Conservation (phyloP, 2,888 invertebrate species). For the Stenchaetothrips biformis region DNA sequence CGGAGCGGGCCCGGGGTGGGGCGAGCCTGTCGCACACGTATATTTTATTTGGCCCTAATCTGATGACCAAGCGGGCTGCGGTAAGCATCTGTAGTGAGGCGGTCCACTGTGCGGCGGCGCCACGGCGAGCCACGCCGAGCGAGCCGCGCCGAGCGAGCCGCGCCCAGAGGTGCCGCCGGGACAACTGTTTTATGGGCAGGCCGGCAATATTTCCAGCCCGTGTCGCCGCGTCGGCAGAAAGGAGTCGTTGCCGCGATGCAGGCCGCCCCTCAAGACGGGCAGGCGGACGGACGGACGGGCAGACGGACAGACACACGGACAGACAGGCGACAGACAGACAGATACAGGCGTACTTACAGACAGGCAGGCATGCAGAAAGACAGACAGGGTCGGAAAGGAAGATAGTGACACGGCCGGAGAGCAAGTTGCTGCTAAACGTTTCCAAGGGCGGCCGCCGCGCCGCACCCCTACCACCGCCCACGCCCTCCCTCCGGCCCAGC, state of each 20-base stretch:
- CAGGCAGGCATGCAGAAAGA: too few species aligned
- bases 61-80: slow-evolving; percentile 13
- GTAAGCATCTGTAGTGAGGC: not conserved
- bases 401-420: not conserved
- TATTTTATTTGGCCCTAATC: slow-evolving; percentile 20
- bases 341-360: too few species aligned
- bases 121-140: not conserved
- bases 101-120: not conserved
- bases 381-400: too few species aligned
- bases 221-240: not conserved
- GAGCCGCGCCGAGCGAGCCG: not conserved
- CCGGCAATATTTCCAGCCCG: slow-evolving; percentile 1
- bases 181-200: slow-evolving; percentile 16
- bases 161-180: not conserved
- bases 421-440: not conserved
- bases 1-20: not conserved
- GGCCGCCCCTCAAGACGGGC: too few species aligned
- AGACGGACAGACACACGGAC: too few species aligned
- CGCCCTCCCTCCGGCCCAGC: not conserved
- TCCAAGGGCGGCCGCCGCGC: not conserved
- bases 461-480: slow-evolving; percentile 1
- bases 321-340: too few species aligned
- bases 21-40: not conserved
- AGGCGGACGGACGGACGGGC: too few species aligned
- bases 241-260: too few species aligned